Evolutionary conservation across 1,140 invertebrate genomes (phyloP).

Genomic region (Hylyphantes graminicola): DNA sequence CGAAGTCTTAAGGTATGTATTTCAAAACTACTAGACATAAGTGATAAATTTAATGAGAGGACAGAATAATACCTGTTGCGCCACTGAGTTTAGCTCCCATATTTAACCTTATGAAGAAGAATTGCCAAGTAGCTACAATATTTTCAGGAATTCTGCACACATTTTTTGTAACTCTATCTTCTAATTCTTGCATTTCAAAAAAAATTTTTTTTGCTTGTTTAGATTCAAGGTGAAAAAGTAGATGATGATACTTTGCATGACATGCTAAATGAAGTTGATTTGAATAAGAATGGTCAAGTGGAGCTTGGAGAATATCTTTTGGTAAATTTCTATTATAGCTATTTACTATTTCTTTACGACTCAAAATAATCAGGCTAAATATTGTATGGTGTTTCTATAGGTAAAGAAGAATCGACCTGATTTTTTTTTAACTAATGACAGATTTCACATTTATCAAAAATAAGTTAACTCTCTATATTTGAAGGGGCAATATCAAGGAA

Average conservation of each 20-base stretch:
- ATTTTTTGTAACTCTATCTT: neutral
- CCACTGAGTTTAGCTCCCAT: too few species aligned
- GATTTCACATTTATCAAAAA: too few species aligned
- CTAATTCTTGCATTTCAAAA: neutral
- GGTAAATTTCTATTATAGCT: slow-evolving; percentile 73
- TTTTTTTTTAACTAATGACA: too few species aligned
- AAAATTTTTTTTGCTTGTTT: neutral
- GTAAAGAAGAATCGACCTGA: too few species aligned
- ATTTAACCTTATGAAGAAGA: neutral
- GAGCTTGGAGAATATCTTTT: slow-evolving; percentile 98
- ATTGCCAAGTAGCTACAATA: neutral
- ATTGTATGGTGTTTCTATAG: too few species aligned
- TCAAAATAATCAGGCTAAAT: too few species aligned
- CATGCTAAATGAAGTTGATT: slow-evolving; percentile 97
- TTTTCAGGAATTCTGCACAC: neutral
- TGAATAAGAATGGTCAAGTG: slow-evolving; percentile 99
- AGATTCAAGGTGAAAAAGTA: slow-evolving; percentile 81
- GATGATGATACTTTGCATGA: slow-evolving; percentile 96
- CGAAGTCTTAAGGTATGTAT: slow-evolving; percentile 87
- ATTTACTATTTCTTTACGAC: too few species aligned
- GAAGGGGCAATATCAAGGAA: too few species aligned
- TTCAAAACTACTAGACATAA: neutral
- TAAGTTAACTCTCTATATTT: too few species aligned
- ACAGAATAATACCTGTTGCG: too few species aligned
- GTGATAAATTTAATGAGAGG: neutral